These are phyloP conservation scores for Hymenochirus boettgeri DNA, from an alignment of 2,113 vertebrate genomes.

Conservation along the genomic window DNA sequence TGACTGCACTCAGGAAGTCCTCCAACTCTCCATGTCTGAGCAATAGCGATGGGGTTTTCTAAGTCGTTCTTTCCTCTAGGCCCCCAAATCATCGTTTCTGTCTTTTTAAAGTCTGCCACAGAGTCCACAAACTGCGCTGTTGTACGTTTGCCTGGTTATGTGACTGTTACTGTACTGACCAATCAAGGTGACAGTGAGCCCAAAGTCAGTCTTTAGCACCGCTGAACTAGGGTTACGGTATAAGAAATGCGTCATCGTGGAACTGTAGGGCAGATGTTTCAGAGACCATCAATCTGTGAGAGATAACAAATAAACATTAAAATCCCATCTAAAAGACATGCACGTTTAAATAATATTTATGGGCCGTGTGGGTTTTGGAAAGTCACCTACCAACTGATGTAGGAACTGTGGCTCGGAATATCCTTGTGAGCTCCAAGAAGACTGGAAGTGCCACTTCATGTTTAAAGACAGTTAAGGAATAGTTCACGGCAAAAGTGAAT, in stretches of 20 bases:
- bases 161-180: slow-evolving; percentile 51
- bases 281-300: slow-evolving; percentile 57
- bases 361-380: no score
- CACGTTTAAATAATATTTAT: no score
- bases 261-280: slow-evolving; percentile 52
- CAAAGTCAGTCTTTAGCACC: slow-evolving; percentile 54
- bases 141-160: slow-evolving; percentile 51
- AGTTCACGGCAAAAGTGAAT: no score
- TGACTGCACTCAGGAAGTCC: slow-evolving; percentile 50
- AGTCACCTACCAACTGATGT: no score
- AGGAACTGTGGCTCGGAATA: no score
- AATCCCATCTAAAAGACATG: no score
- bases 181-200: slow-evolving; percentile 55
- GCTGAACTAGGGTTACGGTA: slow-evolving; percentile 53
- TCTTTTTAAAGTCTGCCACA: slow-evolving; percentile 60
- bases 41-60: slow-evolving; percentile 55
- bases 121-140: slow-evolving; percentile 57
- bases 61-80: slow-evolving; percentile 41
- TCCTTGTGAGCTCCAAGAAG: no score
- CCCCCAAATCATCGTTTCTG: slow-evolving; percentile 54
- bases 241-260: slow-evolving; percentile 46
- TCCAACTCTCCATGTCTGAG: slow-evolving; percentile 53
- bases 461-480: no score
- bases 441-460: no score
- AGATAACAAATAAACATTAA: no score